Evolutionary conservation across 2,888 invertebrate genomes (phyloP), one percentile per base, ranked within the genome.

Genomic region (Eilema griseolum): DNA sequence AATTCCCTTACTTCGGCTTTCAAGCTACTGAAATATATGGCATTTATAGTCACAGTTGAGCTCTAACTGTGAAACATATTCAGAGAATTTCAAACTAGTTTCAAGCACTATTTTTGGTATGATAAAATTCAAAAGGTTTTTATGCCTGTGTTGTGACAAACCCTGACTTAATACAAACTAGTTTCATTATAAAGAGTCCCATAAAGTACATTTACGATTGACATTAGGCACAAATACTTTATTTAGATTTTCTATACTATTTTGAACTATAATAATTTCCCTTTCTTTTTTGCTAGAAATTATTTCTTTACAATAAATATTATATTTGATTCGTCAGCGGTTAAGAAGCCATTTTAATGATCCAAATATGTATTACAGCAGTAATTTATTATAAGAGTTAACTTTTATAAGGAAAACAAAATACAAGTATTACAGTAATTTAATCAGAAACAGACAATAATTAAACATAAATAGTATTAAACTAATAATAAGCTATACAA

Each of bases 401-500:
- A 28, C 2, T 3, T 28, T 3, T 33, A 4, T 4, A 41, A 52
- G n/a, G 2, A 4, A 41, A 52, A 52, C n/a, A 52, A 52, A 52
- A 52, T 52, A 52, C 52, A 52, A 52, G 10, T n/a, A n/a, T 52
- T 52, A 52, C 52, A n/a, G 52, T n/a, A 52, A 52, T 52, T 52
- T 52, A 52, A n/a, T 52, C 52, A 52, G 52, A 52, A 52, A 52
- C n/a, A 52, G n/a, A 52, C 10, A 52, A 52, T 52, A 16, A 59
- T 31, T 33, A 33, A 14, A n/a, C n/a, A 59, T 28, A 61, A 57
- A 26, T 31, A 52, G n/a, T 20, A 37, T 26, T 41, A 20, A 5
- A 28, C 62, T 24, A 59, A 2, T 8, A 14, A 31, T 68, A 56
- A 57, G 52, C 60, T n/a, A 63, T 23, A 66, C 37, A 41, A 41